Percentiles rank a stretch among this genome's conserved stretches.
Conservation (phyloP, 2,888 invertebrate genomes). For the Mythimna impura region DNA sequence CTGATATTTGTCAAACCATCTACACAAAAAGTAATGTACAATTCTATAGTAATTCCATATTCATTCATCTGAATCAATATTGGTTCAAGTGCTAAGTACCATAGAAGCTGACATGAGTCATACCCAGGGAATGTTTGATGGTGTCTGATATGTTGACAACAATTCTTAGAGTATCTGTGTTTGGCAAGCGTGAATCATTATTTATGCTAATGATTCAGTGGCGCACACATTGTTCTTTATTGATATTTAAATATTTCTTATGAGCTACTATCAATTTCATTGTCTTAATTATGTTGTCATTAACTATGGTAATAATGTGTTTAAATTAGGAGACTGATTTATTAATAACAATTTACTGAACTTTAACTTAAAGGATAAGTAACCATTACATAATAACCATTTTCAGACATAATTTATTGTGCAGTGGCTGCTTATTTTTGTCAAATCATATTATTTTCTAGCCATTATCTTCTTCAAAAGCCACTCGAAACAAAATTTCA, state of each 20-base stretch:
- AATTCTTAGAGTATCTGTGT: slow-evolving; percentile 77
- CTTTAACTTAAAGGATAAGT: background rate
- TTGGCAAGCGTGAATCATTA: slow-evolving; percentile 76
- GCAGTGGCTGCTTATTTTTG: background rate
- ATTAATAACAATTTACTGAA: background rate
- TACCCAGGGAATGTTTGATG: slow-evolving; percentile 68
- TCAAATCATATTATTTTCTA: background rate
- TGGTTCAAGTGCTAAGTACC: slow-evolving; percentile 66
- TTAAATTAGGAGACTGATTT: slow-evolving; percentile 28
- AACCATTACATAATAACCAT: background rate
- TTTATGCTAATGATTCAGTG: slow-evolving; percentile 77
- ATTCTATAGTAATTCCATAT: slow-evolving; percentile 1
- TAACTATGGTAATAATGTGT: slow-evolving; percentile 69
- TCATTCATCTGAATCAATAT: slow-evolving; percentile 62
- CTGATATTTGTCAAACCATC: background rate
- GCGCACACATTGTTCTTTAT: slow-evolving; percentile 61
- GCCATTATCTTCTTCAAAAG: background rate
- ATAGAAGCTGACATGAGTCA: slow-evolving; percentile 70
- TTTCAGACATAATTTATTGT: background rate
- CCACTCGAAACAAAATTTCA: background rate
- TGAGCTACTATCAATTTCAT: slow-evolving; percentile 56
- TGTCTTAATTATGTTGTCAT: slow-evolving; percentile 68
- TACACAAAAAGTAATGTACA: background rate
- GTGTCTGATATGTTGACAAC: slow-evolving; percentile 67
- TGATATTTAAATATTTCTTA: slow-evolving; percentile 63